These are phyloP conservation scores for Calephelis virginiensis DNA, from an alignment of 1,140 invertebrate genomes.

Conservation along the genomic window DNA sequence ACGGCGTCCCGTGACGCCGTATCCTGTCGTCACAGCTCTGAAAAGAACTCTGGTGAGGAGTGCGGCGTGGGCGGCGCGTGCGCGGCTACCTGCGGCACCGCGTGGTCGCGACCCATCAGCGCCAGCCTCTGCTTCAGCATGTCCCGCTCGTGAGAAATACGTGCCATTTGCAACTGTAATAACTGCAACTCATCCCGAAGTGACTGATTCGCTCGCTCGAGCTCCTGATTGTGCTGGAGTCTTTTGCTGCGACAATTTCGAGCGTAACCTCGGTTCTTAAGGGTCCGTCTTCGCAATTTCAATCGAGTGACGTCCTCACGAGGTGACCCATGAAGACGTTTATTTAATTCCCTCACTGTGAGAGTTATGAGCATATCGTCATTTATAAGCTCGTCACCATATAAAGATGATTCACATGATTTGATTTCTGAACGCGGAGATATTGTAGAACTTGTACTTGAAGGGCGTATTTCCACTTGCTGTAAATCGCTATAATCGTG, in stretches of 20 bases:
- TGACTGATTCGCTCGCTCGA: slow-evolving; percentile 91
- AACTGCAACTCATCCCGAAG: slow-evolving; percentile 87
- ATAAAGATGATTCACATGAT: slow-evolving; percentile 79
- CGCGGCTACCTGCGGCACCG: slow-evolving; percentile 67
- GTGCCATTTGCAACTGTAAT: slow-evolving; percentile 84
- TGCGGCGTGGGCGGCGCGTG: slow-evolving; percentile 79
- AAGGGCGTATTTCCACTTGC: slow-evolving; percentile 69
- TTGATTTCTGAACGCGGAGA: slow-evolving; percentile 74
- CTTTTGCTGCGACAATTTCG: slow-evolving; percentile 97
- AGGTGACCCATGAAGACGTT: slow-evolving; percentile 93
- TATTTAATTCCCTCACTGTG: slow-evolving; percentile 96
- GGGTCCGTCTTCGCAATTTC: slow-evolving; percentile 97
- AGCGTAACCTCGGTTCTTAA: slow-evolving; percentile 99
- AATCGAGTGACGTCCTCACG: slow-evolving; percentile 93
- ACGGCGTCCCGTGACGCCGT: slow-evolving; percentile 63
- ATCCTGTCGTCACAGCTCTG: slow-evolving; percentile 83
- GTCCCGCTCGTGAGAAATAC: slow-evolving; percentile 86
- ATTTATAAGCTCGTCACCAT: slow-evolving; percentile 84
- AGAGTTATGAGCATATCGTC: slow-evolving; percentile 94
- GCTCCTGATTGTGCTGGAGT: slow-evolving; percentile 89
- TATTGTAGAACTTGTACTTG: slow-evolving; percentile 78
- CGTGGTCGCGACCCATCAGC: slow-evolving; percentile 63
- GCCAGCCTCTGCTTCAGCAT: slow-evolving; percentile 85
- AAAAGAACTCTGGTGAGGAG: slow-evolving; percentile 82
- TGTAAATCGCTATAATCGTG: slow-evolving; percentile 63